Conservation (phyloP, 2,797 vertebrate genomes). For the Crocodylus rhombifer region DNA sequence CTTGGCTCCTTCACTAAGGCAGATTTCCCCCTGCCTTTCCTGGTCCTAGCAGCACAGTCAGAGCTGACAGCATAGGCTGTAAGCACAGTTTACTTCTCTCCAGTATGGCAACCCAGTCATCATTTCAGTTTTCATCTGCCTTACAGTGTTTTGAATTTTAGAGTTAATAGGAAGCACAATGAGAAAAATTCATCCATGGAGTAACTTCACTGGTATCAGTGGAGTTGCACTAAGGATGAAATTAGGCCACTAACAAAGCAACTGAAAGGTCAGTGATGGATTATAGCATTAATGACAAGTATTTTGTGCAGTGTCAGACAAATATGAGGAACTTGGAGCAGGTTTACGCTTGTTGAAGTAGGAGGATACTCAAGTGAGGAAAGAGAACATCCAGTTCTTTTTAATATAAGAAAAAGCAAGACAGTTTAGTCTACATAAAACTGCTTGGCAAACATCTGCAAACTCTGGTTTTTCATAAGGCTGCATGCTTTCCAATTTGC, state of each 20-base stretch:
- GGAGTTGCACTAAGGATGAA: neutral
- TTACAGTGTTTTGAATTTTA: no score
- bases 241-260: neutral
- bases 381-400: slow-evolving; percentile 29
- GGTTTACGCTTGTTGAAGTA: slow-evolving; percentile 8
- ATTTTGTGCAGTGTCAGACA: slow-evolving; percentile 2
- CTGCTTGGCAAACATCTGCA: slow-evolving; percentile 37
- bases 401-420: slow-evolving; percentile 20
- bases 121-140: no score
- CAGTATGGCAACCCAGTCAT: no score
- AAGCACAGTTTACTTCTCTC: no score
- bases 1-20: no score
- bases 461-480: slow-evolving; percentile 16
- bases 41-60: no score
- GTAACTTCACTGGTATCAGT: neutral
- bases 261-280: neutral
- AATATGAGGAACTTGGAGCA: neutral
- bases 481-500: slow-evolving; percentile 31
- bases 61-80: no score
- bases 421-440: slow-evolving; percentile 47
- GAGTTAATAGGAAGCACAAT: no score
- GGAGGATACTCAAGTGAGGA: neutral
- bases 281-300: neutral
- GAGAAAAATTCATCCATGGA: neutral
- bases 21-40: no score